phyloP scores from a whole-genome alignment of 2,888 invertebrate species.

The Folsomia candida region DNA sequence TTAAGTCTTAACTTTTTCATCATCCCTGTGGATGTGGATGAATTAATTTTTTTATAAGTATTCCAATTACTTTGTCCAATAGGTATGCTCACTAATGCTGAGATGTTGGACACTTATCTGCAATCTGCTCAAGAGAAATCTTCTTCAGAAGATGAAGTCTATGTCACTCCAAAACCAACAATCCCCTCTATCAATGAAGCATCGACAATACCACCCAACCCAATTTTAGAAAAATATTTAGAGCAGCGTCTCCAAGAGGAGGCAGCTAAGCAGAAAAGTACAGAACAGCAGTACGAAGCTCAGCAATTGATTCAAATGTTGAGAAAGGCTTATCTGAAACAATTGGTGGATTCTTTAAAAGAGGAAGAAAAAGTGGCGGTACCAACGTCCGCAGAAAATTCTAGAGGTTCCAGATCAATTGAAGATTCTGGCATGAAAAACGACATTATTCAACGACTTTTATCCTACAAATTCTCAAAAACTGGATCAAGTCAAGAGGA shows the following conservation, averaged over 20 bases:
- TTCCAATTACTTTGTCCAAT: too few relatives aligned
- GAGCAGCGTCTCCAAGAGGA: slow-evolving; percentile 32
- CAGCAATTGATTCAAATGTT: slow-evolving; percentile 32
- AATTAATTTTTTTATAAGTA: neutral
- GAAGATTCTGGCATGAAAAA: neutral
- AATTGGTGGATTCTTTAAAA: slow-evolving; percentile 32
- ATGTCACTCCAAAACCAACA: neutral
- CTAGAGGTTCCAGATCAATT: slow-evolving; percentile 2
- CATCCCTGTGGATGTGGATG: too few relatives aligned
- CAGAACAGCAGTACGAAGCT: slow-evolving; percentile 30
- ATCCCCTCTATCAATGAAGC: neutral
- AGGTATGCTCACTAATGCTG: neutral
- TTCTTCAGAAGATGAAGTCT: slow-evolving; percentile 9
- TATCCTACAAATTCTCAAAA: neutral
- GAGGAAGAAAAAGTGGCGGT: slow-evolving; percentile 20
- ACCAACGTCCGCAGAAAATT: neutral
- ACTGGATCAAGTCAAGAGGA: too few relatives aligned
- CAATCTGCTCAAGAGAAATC: slow-evolving; percentile 16
- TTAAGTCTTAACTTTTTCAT: too few relatives aligned
- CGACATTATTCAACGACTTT: neutral
- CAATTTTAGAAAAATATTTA: slow-evolving; percentile 33
- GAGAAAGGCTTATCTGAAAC: slow-evolving; percentile 33
- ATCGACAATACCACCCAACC: slow-evolving; percentile 26
- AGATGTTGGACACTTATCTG: neutral
- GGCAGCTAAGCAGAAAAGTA: slow-evolving; percentile 25